These are phyloP conservation scores for Clivina fossor DNA, from an alignment of 2,888 invertebrate genomes.

Conservation along the genomic window DNA sequence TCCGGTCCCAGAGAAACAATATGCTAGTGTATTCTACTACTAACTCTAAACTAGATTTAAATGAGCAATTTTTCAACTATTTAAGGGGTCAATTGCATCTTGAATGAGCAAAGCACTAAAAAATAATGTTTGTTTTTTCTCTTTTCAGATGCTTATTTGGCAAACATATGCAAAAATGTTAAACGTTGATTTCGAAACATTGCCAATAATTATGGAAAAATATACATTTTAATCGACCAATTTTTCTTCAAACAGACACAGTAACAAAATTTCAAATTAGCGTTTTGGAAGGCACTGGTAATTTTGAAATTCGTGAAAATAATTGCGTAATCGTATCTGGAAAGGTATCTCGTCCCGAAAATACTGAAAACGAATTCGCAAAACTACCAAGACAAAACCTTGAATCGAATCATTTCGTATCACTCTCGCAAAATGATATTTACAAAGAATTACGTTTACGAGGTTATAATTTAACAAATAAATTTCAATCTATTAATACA, in stretches of 20 bases:
- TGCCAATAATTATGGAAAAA: no score
- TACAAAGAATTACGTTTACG: constrained; percentile 66
- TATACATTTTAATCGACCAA: constrained; percentile 58
- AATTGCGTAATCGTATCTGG: constrained; percentile 69
- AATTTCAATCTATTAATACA: constrained; percentile 16
- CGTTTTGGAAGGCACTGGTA: constrained; percentile 43
- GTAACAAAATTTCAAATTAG: constrained; percentile 42
- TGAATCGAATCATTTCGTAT: constrained; percentile 49
- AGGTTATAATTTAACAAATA: constrained; percentile 57
- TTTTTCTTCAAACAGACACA: constrained; percentile 53
- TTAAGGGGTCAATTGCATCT: no score
- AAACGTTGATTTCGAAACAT: constrained; percentile 46
- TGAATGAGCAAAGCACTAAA: no score
- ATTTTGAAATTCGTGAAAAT: constrained; percentile 56
- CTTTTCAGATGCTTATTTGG: constrained; percentile 54
- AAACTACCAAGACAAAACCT: constrained; percentile 51
- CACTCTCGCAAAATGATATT: constrained; percentile 61
- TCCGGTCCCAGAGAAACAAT: no score
- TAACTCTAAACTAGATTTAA: no score
- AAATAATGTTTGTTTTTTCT: no score
- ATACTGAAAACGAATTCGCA: constrained; percentile 57
- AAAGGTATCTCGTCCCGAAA: constrained; percentile 58
- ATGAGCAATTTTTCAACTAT: no score
- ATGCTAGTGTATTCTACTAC: no score
- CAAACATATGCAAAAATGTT: constrained; percentile 55